These are phyloP conservation scores for Cheilosia pagana DNA, from an alignment of 2,888 invertebrate species.

Conservation along the genomic window DNA sequence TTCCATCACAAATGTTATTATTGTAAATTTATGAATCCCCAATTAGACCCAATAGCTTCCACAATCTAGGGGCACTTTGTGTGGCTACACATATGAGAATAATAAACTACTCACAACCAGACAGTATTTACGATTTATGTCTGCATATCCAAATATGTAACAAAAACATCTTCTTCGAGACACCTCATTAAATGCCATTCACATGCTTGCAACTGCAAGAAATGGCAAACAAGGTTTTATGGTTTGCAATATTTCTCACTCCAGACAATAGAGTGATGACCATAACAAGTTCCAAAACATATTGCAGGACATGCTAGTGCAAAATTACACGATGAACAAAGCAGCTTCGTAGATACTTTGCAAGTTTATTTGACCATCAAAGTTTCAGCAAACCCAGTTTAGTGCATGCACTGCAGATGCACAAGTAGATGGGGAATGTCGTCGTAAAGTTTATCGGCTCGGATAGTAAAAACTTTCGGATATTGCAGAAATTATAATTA, in stretches of 20 bases:
- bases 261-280: background rate
- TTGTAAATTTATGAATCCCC: too few species aligned
- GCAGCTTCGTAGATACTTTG: background rate
- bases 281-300: slow-evolving; percentile 1
- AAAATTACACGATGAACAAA: background rate
- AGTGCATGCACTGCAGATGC: too few species aligned
- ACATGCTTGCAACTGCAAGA: background rate
- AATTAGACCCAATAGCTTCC: too few species aligned
- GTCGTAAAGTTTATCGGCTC: slow-evolving; percentile 1
- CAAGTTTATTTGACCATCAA: slow-evolving; percentile 11
- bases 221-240: slow-evolving; percentile 1
- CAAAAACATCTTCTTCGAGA: too few species aligned
- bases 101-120: too few species aligned
- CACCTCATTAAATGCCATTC: background rate
- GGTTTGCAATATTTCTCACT: slow-evolving; percentile 1
- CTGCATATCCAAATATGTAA: too few species aligned
- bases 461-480: slow-evolving; percentile 1
- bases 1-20: too few species aligned
- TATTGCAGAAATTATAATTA: background rate
- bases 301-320: background rate
- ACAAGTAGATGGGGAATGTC: background rate
- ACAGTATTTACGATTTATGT: too few species aligned
- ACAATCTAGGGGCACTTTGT: too few species aligned
- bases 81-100: too few species aligned
- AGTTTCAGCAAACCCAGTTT: background rate